These are phyloP conservation scores for Lacanobia wlatinum DNA, from an alignment of 2,888 invertebrate genomes.

Conservation along the genomic window DNA sequence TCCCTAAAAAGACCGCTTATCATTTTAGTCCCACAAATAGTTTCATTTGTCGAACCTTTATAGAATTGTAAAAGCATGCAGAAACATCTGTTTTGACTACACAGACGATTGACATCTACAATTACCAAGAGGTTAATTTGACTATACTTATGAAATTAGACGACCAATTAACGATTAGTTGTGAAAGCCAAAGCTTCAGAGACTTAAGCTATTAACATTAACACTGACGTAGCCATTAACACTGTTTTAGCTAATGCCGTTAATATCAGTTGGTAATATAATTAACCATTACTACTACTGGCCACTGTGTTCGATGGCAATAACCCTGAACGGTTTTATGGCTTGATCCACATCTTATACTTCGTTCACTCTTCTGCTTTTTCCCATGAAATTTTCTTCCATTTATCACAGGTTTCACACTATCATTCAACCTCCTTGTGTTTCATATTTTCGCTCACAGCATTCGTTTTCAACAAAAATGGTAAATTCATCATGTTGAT, in stretches of 20 bases:
- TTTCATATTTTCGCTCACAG: too few relatives aligned
- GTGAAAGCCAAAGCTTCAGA: slow-evolving; percentile 13
- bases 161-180: not conserved
- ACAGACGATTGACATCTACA: too few relatives aligned
- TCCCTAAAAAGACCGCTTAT: not conserved
- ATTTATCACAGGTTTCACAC: too few relatives aligned
- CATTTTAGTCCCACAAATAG: not conserved
- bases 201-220: not conserved
- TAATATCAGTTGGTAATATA: not conserved
- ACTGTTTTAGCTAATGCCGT: not conserved
- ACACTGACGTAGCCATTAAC: not conserved
- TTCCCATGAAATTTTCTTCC: too few relatives aligned
- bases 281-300: not conserved
- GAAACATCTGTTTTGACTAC: not conserved
- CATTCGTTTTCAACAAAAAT: too few relatives aligned
- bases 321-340: not conserved
- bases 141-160: not conserved
- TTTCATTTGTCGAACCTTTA: not conserved
- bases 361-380: not conserved
- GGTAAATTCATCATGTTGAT: too few relatives aligned
- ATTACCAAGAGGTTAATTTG: not conserved
- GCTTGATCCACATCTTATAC: not conserved
- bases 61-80: not conserved
- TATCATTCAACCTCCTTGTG: too few relatives aligned
- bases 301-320: not conserved